These are phyloP conservation scores for Anneissia japonica DNA, from an alignment of 35 echinoderm and acorn worm genomes.

Conservation along the genomic window DNA sequence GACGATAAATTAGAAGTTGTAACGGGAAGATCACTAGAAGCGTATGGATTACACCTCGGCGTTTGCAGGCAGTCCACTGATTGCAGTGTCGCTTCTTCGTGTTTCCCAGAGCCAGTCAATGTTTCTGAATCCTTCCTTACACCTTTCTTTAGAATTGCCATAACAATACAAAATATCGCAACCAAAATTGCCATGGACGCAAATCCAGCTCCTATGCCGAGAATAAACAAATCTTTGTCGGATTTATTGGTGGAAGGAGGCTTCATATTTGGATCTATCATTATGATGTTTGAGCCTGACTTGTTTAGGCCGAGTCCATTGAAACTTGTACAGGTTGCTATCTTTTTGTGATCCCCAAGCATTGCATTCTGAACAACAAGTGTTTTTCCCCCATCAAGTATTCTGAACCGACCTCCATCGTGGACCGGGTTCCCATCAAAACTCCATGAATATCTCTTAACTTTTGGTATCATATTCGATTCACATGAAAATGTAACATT, in stretches of 20 bases:
- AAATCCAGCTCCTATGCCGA: neutral
- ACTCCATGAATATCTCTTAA: neutral
- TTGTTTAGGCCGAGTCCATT: neutral
- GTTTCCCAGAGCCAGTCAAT: neutral
- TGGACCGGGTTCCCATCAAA: neutral
- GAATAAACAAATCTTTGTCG: neutral
- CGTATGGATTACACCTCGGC: neutral
- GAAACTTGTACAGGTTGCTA: neutral
- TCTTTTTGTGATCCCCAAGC: neutral
- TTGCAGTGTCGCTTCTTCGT: neutral
- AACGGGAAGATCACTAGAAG: neutral
- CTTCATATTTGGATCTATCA: neutral
- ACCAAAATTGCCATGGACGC: neutral
- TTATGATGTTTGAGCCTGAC: neutral
- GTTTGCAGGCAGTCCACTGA: neutral
- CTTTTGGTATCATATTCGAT: neutral
- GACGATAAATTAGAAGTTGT: neutral
- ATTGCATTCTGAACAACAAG: neutral
- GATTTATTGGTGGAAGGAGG: neutral
- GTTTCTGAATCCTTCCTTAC: neutral
- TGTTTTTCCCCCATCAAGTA: neutral
- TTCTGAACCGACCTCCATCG: neutral
- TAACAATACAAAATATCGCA: neutral
- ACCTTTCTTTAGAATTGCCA: neutral
- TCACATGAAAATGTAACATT: neutral